phyloP scores from a whole-genome alignment of 2,888 invertebrate species.

The Imbricaverruca yamaguchii region DNA sequence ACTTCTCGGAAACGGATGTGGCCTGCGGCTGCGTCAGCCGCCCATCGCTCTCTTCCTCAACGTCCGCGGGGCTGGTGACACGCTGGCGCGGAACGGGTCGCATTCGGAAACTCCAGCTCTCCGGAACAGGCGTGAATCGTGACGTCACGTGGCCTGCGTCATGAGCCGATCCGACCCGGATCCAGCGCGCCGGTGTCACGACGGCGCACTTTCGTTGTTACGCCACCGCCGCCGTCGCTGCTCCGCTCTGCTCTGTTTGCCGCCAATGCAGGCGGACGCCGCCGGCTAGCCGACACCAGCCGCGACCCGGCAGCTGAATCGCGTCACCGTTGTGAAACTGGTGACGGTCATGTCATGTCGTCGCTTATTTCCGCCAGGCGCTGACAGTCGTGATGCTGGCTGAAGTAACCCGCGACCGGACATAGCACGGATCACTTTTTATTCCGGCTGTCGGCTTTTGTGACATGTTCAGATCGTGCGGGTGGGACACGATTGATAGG shows the following conservation, averaged over 20 bases:
- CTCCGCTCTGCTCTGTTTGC: background rate
- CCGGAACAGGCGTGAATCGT: no score
- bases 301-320: background rate
- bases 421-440: no score
- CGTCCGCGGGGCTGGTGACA: no score
- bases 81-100: no score
- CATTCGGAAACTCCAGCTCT: no score
- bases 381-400: background rate
- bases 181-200: background rate
- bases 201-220: background rate
- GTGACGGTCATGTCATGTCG: background rate
- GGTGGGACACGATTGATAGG: no score
- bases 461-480: no score
- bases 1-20: no score
- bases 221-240: background rate
- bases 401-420: background rate
- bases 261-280: background rate
- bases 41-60: background rate
- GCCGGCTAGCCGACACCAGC: background rate
- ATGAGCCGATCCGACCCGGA: background rate
- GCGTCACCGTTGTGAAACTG: background rate
- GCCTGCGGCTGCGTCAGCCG: background rate
- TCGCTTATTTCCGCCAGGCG: background rate
- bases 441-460: no score
- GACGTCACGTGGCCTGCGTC: background rate